Percentiles rank a stretch among this genome's conserved stretches.
These are phyloP conservation scores for Diceros bicornis DNA, from an alignment of 2,797 vertebrate genomes.

Conservation along the genomic window DNA sequence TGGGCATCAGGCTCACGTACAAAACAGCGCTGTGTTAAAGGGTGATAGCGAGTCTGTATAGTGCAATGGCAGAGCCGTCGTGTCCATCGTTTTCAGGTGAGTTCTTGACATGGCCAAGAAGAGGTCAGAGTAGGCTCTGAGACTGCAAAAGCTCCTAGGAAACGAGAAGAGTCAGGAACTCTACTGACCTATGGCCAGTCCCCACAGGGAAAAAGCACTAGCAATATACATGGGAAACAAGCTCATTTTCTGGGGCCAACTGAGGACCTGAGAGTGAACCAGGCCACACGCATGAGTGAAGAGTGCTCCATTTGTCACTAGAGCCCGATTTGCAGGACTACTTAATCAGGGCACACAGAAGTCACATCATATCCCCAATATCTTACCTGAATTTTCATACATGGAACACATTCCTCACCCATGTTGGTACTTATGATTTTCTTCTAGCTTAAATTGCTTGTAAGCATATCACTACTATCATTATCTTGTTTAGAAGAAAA, in stretches of 20 bases:
- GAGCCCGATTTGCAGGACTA: neutral
- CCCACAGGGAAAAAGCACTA: neutral
- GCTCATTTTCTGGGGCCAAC: neutral
- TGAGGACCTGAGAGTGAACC: neutral
- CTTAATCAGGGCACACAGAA: neutral
- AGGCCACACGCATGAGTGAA: neutral
- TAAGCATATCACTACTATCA: neutral
- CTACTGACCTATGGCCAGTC: neutral
- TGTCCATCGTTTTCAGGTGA: neutral
- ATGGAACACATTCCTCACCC: neutral
- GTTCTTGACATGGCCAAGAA: neutral
- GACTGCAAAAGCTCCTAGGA: neutral
- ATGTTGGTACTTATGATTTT: neutral
- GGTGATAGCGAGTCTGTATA: neutral
- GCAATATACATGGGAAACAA: neutral
- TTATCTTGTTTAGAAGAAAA: neutral
- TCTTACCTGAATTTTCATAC: neutral
- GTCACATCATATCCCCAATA: neutral
- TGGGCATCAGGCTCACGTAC: neutral
- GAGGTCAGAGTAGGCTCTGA: neutral
- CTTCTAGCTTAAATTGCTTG: neutral
- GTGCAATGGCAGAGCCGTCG: fast-evolving
- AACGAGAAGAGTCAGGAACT: neutral
- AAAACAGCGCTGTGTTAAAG: neutral
- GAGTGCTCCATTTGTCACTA: neutral